Conservation (phyloP, 2,888 invertebrate species). For the Alentia gelatinosa region DNA sequence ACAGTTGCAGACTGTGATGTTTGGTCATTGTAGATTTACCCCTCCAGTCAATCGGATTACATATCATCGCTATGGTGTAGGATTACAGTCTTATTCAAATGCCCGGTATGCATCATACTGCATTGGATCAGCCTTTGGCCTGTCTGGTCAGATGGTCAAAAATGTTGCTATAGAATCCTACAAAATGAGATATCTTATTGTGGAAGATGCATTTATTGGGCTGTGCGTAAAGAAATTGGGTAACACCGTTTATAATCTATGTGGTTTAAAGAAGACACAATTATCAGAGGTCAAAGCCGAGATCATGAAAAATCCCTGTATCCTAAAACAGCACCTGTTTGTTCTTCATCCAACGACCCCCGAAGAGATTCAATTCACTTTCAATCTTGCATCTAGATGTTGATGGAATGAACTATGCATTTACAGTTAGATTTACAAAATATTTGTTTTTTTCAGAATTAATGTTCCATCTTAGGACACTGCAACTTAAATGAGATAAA, state of each 20-base stretch:
- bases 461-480: too few species aligned
- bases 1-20: background rate
- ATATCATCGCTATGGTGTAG: background rate
- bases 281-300: background rate
- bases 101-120: background rate
- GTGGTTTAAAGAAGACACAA: background rate
- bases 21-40: background rate
- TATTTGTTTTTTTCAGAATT: too few species aligned
- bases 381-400: too few species aligned
- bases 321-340: background rate
- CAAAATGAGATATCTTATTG: background rate
- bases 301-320: background rate
- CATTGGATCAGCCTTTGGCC: background rate
- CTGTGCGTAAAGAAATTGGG: background rate
- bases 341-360: background rate
- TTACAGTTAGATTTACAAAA: too few species aligned
- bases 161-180: background rate
- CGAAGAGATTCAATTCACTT: too few species aligned
- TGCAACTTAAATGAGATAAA: too few species aligned
- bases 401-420: too few species aligned
- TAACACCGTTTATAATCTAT: background rate
- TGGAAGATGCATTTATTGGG: constrained; percentile 15
- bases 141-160: background rate
- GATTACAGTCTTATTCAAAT: background rate
- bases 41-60: background rate